A percentile compares a stretch with the other conserved stretches of the same genome.
Evolutionary conservation across 2,888 invertebrate genomes (phyloP).

Genomic region (Nowickia ferox): DNA sequence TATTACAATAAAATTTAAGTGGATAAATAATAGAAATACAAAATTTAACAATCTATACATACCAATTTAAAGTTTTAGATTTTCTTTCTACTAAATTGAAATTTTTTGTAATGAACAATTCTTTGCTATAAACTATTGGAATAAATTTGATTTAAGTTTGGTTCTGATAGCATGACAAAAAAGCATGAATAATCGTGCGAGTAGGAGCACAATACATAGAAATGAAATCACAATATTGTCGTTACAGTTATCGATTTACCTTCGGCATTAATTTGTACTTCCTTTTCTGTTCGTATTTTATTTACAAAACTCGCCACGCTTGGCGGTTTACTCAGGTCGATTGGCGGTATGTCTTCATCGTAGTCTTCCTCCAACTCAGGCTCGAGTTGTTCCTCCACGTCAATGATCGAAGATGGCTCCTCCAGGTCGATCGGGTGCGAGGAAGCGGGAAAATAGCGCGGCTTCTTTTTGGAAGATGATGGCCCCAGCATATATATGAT

Average conservation of each 20-base stretch:
- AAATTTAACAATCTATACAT: conserved; percentile 42
- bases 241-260: conserved; percentile 81
- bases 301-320: conserved; percentile 78
- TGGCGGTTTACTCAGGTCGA: conserved; percentile 78
- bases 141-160: conserved; percentile 35
- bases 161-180: conserved; percentile 45
- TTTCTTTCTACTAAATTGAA: conserved; percentile 5
- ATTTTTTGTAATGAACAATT: not conserved
- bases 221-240: conserved; percentile 82
- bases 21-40: not conserved
- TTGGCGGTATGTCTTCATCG: conserved; percentile 79
- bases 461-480: conserved; percentile 74
- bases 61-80: conserved; percentile 30
- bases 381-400: conserved; percentile 73
- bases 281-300: conserved; percentile 80
- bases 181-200: conserved; percentile 16
- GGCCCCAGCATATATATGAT: conserved; percentile 79
- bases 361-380: conserved; percentile 78
- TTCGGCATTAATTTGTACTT: conserved; percentile 78
- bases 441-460: conserved; percentile 76
- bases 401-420: conserved; percentile 69
- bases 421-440: conserved; percentile 71
- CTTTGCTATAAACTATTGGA: conserved; percentile 32
- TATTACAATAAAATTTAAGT: not conserved
- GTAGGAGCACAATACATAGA: conserved; percentile 38